Evolutionary conservation across 2,113 vertebrate species (phyloP).

Genomic region (Tursiops truncatus): DNA sequence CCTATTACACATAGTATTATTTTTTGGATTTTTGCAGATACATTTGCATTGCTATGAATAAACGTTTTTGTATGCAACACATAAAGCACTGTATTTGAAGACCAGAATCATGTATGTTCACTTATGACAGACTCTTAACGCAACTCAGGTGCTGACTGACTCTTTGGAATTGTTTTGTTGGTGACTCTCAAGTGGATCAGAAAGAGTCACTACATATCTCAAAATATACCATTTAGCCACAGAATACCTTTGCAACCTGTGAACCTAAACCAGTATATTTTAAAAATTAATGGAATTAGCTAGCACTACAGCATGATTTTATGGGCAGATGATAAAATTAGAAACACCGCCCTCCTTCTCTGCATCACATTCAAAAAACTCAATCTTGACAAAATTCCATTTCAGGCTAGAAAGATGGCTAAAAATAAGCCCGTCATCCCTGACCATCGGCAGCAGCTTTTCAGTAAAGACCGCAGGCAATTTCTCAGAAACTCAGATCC

Average conservation of each 20-base stretch:
- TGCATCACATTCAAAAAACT: background rate
- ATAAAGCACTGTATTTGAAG: background rate
- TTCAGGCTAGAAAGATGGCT: slow-evolving; percentile 42
- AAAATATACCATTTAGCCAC: slow-evolving; percentile 31
- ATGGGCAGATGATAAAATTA: slow-evolving; percentile 63
- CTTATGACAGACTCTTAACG: background rate
- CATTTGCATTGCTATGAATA: background rate
- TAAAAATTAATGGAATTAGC: slow-evolving; percentile 66
- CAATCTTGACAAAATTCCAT: slow-evolving; percentile 61
- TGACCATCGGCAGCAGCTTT: background rate
- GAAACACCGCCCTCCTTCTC: background rate
- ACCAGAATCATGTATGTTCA: background rate
- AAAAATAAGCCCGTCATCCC: slow-evolving; percentile 44
- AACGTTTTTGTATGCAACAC: background rate
- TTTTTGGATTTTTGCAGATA: background rate
- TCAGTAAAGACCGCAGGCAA: background rate
- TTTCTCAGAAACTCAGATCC: background rate
- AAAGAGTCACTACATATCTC: background rate
- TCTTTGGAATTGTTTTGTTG: background rate
- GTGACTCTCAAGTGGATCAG: background rate
- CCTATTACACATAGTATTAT: background rate
- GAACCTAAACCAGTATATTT: slow-evolving; percentile 18
- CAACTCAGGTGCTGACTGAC: background rate
- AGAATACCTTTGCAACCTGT: slow-evolving; percentile 22
- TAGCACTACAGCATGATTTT: slow-evolving; percentile 58